A percentile compares a stretch with the other conserved stretches of the same genome.
phyloP scores from a whole-genome alignment of 1,140 invertebrate species.

The Caerostris darwini region DNA sequence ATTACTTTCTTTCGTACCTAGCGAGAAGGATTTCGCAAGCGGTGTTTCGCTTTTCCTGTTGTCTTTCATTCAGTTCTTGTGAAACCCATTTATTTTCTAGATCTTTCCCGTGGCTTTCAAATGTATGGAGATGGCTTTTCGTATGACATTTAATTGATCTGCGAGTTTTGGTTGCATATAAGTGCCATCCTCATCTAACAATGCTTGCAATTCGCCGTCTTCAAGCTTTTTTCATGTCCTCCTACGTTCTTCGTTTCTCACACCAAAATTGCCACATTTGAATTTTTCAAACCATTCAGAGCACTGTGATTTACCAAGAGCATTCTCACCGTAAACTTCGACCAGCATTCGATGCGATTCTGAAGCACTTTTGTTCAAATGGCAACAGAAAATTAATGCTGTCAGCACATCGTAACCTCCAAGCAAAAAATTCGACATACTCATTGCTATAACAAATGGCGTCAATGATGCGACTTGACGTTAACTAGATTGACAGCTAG shows the following conservation, averaged over 20 bases:
- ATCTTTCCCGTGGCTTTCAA: neutral
- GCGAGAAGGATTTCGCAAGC: too few relatives aligned
- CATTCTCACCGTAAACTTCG: neutral
- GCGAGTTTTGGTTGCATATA: neutral
- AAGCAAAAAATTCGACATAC: neutral
- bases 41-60: neutral
- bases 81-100: neutral
- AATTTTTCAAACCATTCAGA: neutral
- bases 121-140: neutral
- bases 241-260: neutral
- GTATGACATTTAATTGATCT: neutral
- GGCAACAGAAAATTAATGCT: neutral
- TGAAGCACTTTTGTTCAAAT: neutral
- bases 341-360: neutral
- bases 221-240: neutral
- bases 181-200: neutral
- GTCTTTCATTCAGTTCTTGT: neutral
- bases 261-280: neutral
- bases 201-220: neutral
- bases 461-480: too few relatives aligned
- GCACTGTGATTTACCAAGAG: neutral
- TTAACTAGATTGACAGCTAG: too few relatives aligned
- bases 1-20: too few relatives aligned
- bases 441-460: too few relatives aligned
- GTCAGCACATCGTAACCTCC: neutral